phyloP scores from a whole-genome alignment of 1,140 invertebrate genomes.

The Macrosteles quadrilineatus region DNA sequence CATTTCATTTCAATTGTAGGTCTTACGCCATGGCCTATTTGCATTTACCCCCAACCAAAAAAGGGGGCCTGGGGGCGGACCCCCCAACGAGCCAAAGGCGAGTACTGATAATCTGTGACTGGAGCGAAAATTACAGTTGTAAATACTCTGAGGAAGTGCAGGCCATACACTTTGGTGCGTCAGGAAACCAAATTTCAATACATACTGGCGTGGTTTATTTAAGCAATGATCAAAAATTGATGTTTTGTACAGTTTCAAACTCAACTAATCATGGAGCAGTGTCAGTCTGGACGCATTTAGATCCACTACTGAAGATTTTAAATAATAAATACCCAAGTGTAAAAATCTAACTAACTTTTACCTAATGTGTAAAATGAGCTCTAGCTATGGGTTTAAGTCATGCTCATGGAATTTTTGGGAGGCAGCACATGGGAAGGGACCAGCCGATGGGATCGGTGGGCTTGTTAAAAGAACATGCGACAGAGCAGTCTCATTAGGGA shows the following conservation, averaged over 20 bases:
- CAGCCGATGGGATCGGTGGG: constrained; percentile 51
- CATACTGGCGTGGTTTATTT: constrained; percentile 47
- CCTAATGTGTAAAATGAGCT: constrained; percentile 36
- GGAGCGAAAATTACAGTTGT: constrained; percentile 46
- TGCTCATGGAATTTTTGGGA: constrained; percentile 51
- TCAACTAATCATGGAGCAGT: constrained; percentile 43
- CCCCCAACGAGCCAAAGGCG: too few species aligned
- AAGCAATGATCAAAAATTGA: constrained; percentile 32
- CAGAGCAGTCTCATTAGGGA: constrained; percentile 44
- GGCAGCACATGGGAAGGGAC: constrained; percentile 53
- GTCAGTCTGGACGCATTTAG: constrained; percentile 47
- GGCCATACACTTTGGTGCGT: constrained; percentile 45
- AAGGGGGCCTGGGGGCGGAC: too few species aligned
- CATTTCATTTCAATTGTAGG: too few species aligned
- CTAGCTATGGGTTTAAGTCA: constrained; percentile 32
- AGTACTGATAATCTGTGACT: constrained; percentile 37
- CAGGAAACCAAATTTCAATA: constrained; percentile 45
- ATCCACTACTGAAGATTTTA: constrained; percentile 37
- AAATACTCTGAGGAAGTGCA: constrained; percentile 49
- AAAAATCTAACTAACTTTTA: constrained; percentile 34
- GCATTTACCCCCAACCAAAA: too few species aligned
- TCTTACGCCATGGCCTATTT: too few species aligned
- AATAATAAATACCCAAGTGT: too few species aligned
- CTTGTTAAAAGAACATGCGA: constrained; percentile 49
- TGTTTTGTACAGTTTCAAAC: constrained; percentile 49